Percentiles rank a stretch among this genome's conserved stretches.
Evolutionary conservation across 2,888 invertebrate genomes (phyloP).

Genomic region (Ectemnius cavifrons): DNA sequence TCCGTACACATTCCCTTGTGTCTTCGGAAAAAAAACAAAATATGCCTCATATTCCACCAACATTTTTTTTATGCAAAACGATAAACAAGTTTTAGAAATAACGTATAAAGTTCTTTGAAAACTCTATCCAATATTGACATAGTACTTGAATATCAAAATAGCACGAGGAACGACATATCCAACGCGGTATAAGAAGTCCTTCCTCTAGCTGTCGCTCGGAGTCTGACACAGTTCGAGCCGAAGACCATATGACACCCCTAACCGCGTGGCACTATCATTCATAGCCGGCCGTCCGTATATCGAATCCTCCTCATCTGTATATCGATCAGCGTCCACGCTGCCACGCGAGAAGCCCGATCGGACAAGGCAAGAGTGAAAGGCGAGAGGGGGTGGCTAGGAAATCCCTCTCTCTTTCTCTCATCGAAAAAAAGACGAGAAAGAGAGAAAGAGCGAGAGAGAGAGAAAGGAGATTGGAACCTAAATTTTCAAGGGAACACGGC

Average conservation of each 20-base stretch:
- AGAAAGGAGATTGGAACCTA: neutral
- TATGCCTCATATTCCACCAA: too few relatives aligned
- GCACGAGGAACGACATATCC: too few relatives aligned
- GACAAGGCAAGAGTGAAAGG: neutral
- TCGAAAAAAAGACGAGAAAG: neutral
- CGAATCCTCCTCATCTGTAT: constrained; percentile 54
- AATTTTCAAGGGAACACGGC: constrained; percentile 12
- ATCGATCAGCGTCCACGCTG: constrained; percentile 49
- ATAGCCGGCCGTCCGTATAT: constrained; percentile 57
- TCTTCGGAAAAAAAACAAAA: neutral
- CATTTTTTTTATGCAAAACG: too few relatives aligned
- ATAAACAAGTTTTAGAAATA: too few relatives aligned
- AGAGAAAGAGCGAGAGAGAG: constrained; percentile 2
- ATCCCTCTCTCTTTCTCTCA: neutral
- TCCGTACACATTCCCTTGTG: neutral
- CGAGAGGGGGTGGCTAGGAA: constrained; percentile 1
- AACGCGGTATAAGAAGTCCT: constrained; percentile 17
- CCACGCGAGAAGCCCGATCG: constrained; percentile 30
- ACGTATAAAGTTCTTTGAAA: too few relatives aligned
- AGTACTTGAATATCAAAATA: too few relatives aligned
- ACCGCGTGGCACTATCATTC: constrained; percentile 63
- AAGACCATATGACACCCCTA: constrained; percentile 56
- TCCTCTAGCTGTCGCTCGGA: constrained; percentile 38
- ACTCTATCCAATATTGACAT: too few relatives aligned
- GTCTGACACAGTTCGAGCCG: constrained; percentile 53